These are phyloP conservation scores for Buceros bicornis DNA, from an alignment of 2,797 vertebrate species.

Conservation along the genomic window DNA sequence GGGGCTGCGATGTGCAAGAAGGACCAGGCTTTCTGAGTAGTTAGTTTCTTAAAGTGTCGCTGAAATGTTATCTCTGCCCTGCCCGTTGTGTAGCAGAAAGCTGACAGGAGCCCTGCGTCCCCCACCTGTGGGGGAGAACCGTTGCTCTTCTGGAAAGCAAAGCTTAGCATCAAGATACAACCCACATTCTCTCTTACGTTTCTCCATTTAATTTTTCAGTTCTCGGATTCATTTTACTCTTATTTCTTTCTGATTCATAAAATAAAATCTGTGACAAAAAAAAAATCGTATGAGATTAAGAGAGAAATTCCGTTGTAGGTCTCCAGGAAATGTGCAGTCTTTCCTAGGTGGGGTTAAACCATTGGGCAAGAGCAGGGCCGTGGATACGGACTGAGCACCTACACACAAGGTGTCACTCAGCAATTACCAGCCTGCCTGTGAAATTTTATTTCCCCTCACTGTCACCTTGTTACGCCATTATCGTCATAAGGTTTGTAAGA, in stretches of 20 bases:
- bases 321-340: not conserved
- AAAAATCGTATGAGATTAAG: not conserved
- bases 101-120: not conserved
- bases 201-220: not conserved
- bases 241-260: not conserved
- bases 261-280: not conserved
- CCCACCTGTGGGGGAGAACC: too few relatives aligned
- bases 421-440: not conserved
- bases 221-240: not conserved
- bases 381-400: not conserved
- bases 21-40: not conserved
- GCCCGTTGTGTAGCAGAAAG: not conserved
- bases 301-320: not conserved
- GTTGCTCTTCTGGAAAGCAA: not conserved
- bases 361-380: fast-evolving
- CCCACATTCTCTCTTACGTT: not conserved
- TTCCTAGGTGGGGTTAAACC: not conserved
- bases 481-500: not conserved
- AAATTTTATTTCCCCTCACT: not conserved
- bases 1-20: not conserved
- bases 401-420: not conserved
- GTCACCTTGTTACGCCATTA: not conserved
- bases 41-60: not conserved
- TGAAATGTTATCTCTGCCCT: not conserved
- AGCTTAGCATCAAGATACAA: not conserved